Conservation (phyloP, 2,797 vertebrate species). For the Telmatherina bonti region DNA sequence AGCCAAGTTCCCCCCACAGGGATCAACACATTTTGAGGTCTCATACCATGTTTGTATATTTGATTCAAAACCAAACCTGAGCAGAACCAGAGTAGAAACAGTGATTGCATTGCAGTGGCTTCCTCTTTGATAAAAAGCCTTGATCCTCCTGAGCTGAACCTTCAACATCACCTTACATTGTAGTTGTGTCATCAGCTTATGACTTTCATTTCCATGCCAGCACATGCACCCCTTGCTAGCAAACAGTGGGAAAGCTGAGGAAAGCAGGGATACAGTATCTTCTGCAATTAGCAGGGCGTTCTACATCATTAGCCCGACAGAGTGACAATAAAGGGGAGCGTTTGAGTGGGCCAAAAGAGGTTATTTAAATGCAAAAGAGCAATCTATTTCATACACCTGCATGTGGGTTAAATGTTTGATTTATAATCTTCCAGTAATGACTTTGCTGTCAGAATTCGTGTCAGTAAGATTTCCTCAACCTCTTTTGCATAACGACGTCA, state of each 20-base stretch:
- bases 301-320: conserved; percentile 63
- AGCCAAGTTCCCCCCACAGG: conserved; percentile 45
- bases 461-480: conserved; percentile 69
- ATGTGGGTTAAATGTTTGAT: conserved; percentile 65
- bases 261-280: conserved; percentile 41
- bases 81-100: too few species aligned
- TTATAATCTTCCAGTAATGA: conserved; percentile 71
- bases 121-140: conserved; percentile 48
- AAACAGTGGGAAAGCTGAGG: conserved; percentile 27
- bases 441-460: conserved; percentile 70
- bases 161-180: conserved; percentile 29
- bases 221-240: conserved; percentile 32
- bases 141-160: conserved; percentile 58
- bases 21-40: conserved; percentile 65
- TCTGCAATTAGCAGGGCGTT: conserved; percentile 67
- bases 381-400: conserved; percentile 63
- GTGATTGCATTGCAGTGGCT: conserved; percentile 20
- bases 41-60: conserved; percentile 65
- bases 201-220: conserved; percentile 66
- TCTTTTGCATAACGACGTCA: conserved; percentile 64
- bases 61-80: conserved; percentile 59
- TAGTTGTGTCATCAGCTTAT: conserved; percentile 46
- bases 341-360: conserved; percentile 47
- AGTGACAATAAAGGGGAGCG: conserved; percentile 56
- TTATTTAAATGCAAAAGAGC: conserved; percentile 77